Conservation (phyloP, 1,140 invertebrate genomes). For the Camponotus vicinus region DNA sequence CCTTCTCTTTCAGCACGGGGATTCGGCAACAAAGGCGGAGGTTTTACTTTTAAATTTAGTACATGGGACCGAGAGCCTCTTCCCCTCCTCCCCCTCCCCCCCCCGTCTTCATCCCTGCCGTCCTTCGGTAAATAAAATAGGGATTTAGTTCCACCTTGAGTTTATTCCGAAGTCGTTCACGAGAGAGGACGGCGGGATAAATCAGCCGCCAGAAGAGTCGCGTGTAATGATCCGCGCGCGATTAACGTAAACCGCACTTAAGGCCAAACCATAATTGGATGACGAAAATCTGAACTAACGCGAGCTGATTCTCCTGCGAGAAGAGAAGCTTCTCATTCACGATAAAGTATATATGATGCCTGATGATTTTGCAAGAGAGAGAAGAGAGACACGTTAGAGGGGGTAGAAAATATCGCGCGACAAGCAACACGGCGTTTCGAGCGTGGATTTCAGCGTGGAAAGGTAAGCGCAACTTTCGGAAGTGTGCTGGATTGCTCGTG, state of each 20-base stretch:
- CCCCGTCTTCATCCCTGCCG: slow-evolving; percentile 51
- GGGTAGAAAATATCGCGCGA: not conserved
- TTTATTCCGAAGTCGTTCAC: slow-evolving; percentile 71
- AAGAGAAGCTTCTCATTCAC: not conserved
- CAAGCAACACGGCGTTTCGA: slow-evolving; percentile 19
- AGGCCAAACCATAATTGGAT: not conserved
- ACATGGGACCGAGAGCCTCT: slow-evolving; percentile 75
- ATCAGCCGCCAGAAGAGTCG: slow-evolving; percentile 66
- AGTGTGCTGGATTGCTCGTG: slow-evolving; percentile 68
- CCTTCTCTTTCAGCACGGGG: slow-evolving; percentile 79
- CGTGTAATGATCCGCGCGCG: slow-evolving; percentile 58
- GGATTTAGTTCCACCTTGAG: slow-evolving; percentile 76
- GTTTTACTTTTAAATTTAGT: slow-evolving; percentile 84
- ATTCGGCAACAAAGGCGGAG: slow-evolving; percentile 82
- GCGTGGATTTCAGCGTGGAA: slow-evolving; percentile 11
- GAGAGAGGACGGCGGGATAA: slow-evolving; percentile 45
- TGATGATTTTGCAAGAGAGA: not conserved
- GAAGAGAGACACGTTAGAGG: not conserved
- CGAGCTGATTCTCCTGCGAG: not conserved
- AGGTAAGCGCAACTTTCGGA: slow-evolving; percentile 63
- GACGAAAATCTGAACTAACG: not conserved
- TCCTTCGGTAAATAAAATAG: slow-evolving; percentile 78
- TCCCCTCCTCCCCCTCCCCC: slow-evolving; percentile 36
- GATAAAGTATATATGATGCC: not conserved
- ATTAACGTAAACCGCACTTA: slow-evolving; percentile 62